phyloP scores from a whole-genome alignment of 2,888 invertebrate genomes.

The Pachymerium ferrugineum region DNA sequence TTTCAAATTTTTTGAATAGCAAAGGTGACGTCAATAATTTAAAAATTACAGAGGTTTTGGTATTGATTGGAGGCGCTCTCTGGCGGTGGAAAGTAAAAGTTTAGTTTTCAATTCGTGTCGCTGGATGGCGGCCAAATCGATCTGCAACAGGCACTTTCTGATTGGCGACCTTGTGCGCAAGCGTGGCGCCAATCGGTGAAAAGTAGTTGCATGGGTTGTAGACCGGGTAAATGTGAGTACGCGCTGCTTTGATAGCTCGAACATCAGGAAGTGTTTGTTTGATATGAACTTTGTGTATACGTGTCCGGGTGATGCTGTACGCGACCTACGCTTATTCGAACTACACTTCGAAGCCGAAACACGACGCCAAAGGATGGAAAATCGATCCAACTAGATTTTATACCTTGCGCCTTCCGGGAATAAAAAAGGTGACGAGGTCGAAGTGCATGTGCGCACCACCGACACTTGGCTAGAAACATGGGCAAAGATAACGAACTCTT shows the following conservation, averaged over 20 bases:
- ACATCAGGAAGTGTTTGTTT: not conserved
- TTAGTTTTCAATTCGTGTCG: no score
- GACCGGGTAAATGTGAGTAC: not conserved
- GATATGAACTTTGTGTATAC: not conserved
- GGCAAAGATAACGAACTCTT: slow-evolving; percentile 6
- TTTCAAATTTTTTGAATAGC: no score
- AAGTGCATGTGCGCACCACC: not conserved
- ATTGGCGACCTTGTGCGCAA: not conserved
- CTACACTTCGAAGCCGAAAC: not conserved
- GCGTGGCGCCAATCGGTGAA: not conserved
- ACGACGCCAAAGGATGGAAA: not conserved
- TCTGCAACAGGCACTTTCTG: not conserved
- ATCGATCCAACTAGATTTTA: not conserved
- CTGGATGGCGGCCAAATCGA: not conserved
- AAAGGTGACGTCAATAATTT: no score
- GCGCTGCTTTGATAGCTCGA: not conserved
- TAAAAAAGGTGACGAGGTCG: not conserved
- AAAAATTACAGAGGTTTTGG: no score
- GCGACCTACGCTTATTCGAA: no score
- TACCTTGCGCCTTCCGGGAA: not conserved
- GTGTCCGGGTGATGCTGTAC: no score
- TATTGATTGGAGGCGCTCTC: not conserved
- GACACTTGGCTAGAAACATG: not conserved
- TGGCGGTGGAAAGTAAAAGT: not conserved
- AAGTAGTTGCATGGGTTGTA: not conserved